Conservation (phyloP, 2,113 vertebrate genomes). For the Leucopternis melanops region DNA sequence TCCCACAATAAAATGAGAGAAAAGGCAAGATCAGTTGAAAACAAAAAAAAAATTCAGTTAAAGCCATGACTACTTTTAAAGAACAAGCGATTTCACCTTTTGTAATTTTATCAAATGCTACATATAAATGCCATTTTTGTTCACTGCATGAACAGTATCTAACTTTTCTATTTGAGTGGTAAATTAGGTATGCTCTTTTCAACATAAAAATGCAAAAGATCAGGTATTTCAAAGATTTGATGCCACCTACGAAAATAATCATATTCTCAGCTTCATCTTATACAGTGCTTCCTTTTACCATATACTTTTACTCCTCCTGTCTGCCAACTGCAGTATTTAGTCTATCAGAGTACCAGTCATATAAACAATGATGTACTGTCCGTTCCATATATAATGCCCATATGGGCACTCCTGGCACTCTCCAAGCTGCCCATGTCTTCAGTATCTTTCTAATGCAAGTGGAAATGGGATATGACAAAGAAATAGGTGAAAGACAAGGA, state of each 20-base stretch:
- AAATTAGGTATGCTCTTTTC: background rate
- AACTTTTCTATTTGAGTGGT: background rate
- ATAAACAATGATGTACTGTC: background rate
- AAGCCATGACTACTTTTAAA: background rate
- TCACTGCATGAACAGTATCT: background rate
- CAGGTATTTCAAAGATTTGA: background rate
- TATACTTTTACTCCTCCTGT: background rate
- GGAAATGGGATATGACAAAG: background rate
- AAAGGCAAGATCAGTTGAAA: background rate
- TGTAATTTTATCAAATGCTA: background rate
- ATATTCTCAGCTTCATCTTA: background rate
- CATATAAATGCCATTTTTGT: background rate
- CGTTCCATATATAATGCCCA: background rate
- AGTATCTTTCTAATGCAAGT: background rate
- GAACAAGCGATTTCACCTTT: background rate
- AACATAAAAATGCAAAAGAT: background rate
- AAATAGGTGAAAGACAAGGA: background rate
- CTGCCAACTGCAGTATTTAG: background rate
- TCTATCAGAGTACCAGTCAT: rapidly evolving
- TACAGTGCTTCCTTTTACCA: background rate
- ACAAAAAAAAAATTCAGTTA: background rate
- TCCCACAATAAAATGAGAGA: background rate
- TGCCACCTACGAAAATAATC: background rate
- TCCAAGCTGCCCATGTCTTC: background rate
- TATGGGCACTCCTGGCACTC: background rate